phyloP scores from a whole-genome alignment of 2,888 invertebrate species.

The Mongoloraphidia duomilia region DNA sequence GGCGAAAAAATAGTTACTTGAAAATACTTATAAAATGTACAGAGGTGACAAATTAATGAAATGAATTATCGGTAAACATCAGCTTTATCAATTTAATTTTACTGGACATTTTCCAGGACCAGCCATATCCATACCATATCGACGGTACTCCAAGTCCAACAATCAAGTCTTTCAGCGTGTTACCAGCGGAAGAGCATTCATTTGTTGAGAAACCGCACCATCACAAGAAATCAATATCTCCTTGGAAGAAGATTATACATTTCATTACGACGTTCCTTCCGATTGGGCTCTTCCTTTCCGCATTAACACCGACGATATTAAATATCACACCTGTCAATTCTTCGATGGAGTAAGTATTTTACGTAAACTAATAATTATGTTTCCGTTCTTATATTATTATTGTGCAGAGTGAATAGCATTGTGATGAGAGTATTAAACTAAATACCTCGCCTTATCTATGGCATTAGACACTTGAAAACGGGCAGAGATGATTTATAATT shows the following conservation, averaged over 20 bases:
- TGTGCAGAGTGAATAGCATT: no score
- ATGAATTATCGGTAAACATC: no score
- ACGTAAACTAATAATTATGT: not conserved
- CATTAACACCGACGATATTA: conserved; percentile 51
- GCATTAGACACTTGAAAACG: no score
- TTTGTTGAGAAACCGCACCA: conserved; percentile 1
- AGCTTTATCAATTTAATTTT: no score
- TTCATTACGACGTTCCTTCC: conserved; percentile 54
- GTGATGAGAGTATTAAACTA: no score
- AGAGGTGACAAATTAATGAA: no score
- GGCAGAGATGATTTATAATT: no score
- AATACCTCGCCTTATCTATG: no score
- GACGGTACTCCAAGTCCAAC: conserved; percentile 7
- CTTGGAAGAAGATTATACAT: conserved; percentile 48
- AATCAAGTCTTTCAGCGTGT: conserved; percentile 3
- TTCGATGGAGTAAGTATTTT: conserved; percentile 21
- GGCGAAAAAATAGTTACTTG: no score
- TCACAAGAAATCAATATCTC: conserved; percentile 20
- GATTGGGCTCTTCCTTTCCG: conserved; percentile 53
- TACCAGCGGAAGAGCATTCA: conserved; percentile 8
- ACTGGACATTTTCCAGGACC: conserved; percentile 10
- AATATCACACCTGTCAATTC: conserved; percentile 33
- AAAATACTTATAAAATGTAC: no score
- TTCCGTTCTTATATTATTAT: not conserved
- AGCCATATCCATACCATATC: conserved; percentile 20